Percentiles rank a stretch among this genome's conserved stretches.
Conservation (phyloP, 2,888 invertebrate species). For the Ormyrus nitidulus region DNA sequence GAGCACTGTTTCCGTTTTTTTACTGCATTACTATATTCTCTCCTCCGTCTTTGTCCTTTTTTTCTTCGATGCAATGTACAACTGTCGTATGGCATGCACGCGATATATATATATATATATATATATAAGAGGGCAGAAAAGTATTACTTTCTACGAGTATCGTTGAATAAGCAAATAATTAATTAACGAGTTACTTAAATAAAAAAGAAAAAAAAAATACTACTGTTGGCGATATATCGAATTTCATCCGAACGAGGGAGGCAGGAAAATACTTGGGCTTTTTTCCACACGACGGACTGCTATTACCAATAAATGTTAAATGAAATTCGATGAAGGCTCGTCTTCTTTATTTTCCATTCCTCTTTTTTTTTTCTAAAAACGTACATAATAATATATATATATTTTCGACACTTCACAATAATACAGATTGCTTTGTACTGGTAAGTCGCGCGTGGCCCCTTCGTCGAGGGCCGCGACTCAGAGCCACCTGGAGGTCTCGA, state of each 20-base stretch:
- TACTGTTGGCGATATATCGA: constrained; percentile 3
- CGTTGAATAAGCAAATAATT: no score
- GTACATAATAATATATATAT: no score
- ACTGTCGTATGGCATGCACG: not conserved
- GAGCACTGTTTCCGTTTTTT: no score
- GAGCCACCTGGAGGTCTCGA: constrained; percentile 80
- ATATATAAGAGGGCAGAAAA: not conserved
- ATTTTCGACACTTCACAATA: no score
- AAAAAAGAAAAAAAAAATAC: not conserved
- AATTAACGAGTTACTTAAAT: no score
- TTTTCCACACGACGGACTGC: constrained; percentile 33
- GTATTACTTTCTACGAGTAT: not conserved
- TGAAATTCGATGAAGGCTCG: constrained; percentile 25
- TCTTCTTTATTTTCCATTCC: no score
- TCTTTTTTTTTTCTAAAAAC: no score
- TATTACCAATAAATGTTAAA: constrained; percentile 50
- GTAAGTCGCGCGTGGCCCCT: no score
- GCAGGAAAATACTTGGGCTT: not conserved
- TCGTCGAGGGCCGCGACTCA: constrained; percentile 42
- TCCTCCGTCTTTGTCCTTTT: no score
- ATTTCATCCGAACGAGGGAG: not conserved
- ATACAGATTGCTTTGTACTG: no score
- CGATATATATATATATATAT: no score
- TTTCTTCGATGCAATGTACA: not conserved
- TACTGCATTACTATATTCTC: no score